A percentile compares a stretch with the other conserved stretches of the same genome.
These are phyloP conservation scores for Amblyornis subalaris DNA, from an alignment of 2,113 vertebrate species.

Conservation along the genomic window DNA sequence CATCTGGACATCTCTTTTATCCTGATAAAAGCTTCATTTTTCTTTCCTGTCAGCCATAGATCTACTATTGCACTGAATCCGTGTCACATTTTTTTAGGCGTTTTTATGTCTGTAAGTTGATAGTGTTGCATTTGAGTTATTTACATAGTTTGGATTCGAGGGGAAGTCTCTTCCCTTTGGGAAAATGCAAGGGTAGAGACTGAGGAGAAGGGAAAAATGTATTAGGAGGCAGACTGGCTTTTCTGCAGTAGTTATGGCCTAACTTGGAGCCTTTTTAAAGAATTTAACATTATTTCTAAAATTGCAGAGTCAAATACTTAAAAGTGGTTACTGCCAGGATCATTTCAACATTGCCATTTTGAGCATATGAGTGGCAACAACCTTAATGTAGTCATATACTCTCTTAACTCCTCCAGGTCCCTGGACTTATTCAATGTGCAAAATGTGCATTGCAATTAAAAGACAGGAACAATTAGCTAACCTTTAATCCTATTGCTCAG, in stretches of 20 bases:
- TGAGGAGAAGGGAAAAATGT: not conserved
- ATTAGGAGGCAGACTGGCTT: not conserved
- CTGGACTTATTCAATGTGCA: not conserved
- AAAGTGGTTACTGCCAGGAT: not conserved
- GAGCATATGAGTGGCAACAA: not conserved
- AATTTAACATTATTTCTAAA: not conserved
- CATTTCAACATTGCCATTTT: not conserved
- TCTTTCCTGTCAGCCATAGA: not conserved
- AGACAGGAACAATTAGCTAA: not conserved
- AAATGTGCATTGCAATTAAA: not conserved
- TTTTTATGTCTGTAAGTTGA: not conserved
- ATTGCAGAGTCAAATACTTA: not conserved
- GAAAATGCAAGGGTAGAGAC: not conserved
- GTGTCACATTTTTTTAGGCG: not conserved
- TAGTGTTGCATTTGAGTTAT: not conserved
- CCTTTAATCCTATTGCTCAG: not conserved
- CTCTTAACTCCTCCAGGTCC: not conserved
- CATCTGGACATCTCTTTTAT: not conserved
- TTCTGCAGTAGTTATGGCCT: not conserved
- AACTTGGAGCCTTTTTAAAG: not conserved
- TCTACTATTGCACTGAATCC: not conserved
- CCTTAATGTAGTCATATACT: not conserved
- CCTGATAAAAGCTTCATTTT: not conserved
- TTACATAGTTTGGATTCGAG: not conserved
- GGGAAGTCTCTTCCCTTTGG: not conserved